Evolutionary conservation across 2,888 invertebrate genomes (phyloP), one percentile per base, ranked within the genome.

Genomic region (Andrena trimmerana): DNA sequence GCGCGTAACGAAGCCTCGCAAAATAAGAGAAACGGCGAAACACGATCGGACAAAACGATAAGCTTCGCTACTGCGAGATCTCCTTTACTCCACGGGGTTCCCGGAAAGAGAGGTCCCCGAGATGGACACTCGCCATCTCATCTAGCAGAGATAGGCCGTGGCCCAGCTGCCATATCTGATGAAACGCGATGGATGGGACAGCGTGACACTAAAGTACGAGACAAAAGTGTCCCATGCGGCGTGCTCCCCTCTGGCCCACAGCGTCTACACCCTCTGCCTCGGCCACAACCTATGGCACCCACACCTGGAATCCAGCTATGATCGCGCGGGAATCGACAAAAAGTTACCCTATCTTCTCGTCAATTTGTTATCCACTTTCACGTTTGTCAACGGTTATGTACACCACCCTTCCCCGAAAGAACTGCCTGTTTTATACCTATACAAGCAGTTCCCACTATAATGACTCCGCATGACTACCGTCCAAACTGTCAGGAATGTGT

Each of bases 11-110:
- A 88, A 86, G 83, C 84, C 85, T 87, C 83, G 90, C 88, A 86
- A 91, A 90, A 89, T 88, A 86, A 87, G 88, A 87, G 81, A 82
- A 90, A 89, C 86, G 84, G 87, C 80, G 86, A 86, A 90, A 91
- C 90, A 88, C 85, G 92, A 93, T 93, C 84, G 89, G 91, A 78
- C 89, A 73, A 76, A 69, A 60, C 89, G 93, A 92, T 93, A 92
- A 89, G 80, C 54, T 48, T 65, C 77, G 90, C 90, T 90, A 91
- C 92, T 88, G 92, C 88, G 88, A 88, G 87, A 88, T 90, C 86
- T 86, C 81, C 85, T 88, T 87, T 85, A 85, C 86, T 88, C 85
- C 86, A 77, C 85, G 86, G 88, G 87, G 89, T 93, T 93, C 91
- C 91, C 88, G 90, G 93, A 92, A 92, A 91, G 88, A 89, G 86